Percentiles rank a stretch among this genome's conserved stretches.
These are phyloP conservation scores for Podilymbus podiceps DNA, from an alignment of 2,113 vertebrate species.

Conservation along the genomic window DNA sequence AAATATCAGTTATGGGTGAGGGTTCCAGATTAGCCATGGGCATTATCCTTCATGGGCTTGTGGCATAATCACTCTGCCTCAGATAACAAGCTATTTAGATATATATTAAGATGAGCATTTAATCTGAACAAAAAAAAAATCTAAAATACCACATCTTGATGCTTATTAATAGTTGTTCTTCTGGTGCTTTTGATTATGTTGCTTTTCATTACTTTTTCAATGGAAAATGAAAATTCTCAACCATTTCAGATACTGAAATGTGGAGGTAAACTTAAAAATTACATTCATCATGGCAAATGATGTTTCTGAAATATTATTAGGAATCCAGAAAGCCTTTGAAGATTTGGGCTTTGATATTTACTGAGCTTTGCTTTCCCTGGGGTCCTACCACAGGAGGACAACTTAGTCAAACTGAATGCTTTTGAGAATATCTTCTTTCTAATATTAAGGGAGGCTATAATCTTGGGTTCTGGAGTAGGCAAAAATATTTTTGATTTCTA, in stretches of 20 bases:
- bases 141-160: fast-evolving
- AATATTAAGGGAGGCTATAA: background rate
- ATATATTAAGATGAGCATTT: background rate
- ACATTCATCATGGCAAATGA: background rate
- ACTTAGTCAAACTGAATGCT: background rate
- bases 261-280: background rate
- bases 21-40: background rate
- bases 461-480: background rate
- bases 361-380: background rate
- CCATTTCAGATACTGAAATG: background rate
- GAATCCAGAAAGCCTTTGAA: background rate
- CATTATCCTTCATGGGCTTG: background rate
- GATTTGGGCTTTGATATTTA: background rate
- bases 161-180: background rate
- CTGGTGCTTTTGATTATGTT: background rate
- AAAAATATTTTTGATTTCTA: background rate
- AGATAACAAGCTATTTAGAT: background rate
- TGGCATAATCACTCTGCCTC: background rate
- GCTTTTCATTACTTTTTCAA: background rate
- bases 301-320: background rate
- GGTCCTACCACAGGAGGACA: background rate
- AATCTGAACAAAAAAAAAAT: background rate
- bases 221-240: background rate
- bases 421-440: background rate
- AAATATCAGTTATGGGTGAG: background rate